Conservation (phyloP, 2,797 vertebrate genomes). For the Enteromius anoplus region DNA sequence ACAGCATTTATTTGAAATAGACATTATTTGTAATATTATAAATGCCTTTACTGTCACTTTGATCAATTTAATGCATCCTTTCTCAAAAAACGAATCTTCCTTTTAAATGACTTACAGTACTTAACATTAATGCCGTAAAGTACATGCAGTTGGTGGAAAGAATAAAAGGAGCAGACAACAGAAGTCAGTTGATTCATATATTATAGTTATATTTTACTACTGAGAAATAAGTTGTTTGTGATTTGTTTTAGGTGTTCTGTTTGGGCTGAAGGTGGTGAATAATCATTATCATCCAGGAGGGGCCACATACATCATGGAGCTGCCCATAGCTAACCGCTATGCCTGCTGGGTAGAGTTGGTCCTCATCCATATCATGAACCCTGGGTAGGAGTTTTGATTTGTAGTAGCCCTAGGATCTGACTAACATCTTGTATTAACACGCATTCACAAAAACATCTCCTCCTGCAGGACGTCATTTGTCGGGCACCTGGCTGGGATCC, state of each 20-base stretch:
- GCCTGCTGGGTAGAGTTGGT: conserved; percentile 93
- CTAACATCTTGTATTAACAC: conserved; percentile 5
- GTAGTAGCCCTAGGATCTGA: background rate
- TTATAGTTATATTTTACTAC: background rate
- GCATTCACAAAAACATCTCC: conserved; percentile 19
- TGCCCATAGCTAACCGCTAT: conserved; percentile 82
- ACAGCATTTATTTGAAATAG: background rate
- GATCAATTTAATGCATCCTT: background rate
- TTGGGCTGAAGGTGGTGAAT: conserved; percentile 93
- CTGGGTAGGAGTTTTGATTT: conserved; percentile 79
- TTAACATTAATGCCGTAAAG: background rate
- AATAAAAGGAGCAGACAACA: background rate
- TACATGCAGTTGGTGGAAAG: background rate
- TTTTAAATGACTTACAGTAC: background rate
- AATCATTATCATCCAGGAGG: conserved; percentile 89
- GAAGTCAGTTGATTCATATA: background rate
- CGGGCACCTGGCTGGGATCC: conserved; percentile 92
- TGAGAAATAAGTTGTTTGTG: background rate
- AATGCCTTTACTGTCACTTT: background rate
- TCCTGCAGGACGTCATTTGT: conserved; percentile 86
- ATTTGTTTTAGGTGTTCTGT: conserved; percentile 86
- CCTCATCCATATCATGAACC: conserved; percentile 87
- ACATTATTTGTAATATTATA: background rate
- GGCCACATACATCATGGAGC: conserved; percentile 79
- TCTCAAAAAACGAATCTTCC: background rate